Conservation (phyloP, 2,888 invertebrate species). For the Hyposoter didymator region DNA sequence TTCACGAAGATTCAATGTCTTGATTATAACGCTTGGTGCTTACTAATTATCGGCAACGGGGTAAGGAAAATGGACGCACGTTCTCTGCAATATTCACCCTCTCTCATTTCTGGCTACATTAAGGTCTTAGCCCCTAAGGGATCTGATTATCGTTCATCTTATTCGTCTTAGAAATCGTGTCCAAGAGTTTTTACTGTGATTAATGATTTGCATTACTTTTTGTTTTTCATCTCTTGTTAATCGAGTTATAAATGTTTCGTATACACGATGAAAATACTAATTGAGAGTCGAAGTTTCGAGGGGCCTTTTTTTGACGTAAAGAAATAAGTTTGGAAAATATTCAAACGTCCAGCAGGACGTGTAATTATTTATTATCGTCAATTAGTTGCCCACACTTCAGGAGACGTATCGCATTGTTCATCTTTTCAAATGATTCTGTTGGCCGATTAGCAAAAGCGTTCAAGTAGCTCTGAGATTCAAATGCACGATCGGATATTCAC, state of each 20-base stretch:
- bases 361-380: conserved; percentile 30
- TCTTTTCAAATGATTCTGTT: conserved; percentile 41
- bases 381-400: conserved; percentile 18
- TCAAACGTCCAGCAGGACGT: too few species aligned
- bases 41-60: conserved; percentile 63
- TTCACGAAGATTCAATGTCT: conserved; percentile 66
- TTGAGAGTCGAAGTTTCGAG: neutral
- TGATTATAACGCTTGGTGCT: conserved; percentile 65
- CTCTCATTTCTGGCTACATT: neutral
- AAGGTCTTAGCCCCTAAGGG: neutral
- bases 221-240: neutral
- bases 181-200: neutral
- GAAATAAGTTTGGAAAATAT: too few species aligned
- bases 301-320: too few species aligned
- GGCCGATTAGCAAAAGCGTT: conserved; percentile 44
- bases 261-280: neutral
- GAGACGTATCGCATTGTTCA: conserved; percentile 1
- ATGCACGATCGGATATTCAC: conserved; percentile 28
- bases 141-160: conserved; percentile 6
- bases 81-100: neutral
- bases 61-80: conserved; percentile 57
- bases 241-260: neutral
- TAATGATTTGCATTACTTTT: neutral
- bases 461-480: conserved; percentile 31
- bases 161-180: conserved; percentile 11